These are phyloP conservation scores for Actinia tenebrosa DNA, from an alignment of 64 coral and sea anemone genomes.

Conservation along the genomic window DNA sequence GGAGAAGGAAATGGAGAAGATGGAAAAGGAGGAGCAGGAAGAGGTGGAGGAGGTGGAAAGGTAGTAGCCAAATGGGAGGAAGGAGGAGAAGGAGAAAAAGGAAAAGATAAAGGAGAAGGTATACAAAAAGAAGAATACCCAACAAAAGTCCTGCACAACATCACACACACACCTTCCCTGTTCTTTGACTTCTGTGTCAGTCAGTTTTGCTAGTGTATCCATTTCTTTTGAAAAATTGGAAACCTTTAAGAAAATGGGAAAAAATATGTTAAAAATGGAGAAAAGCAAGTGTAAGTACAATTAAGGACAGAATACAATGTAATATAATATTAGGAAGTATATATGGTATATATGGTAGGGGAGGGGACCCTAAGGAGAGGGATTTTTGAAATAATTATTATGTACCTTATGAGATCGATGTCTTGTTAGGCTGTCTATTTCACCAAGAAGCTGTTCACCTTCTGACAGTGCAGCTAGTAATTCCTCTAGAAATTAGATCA, in stretches of 20 bases:
- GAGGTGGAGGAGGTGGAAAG: too few relatives aligned
- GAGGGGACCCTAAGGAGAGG: neutral
- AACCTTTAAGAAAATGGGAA: constrained; percentile 3
- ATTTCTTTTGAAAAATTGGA: constrained; percentile 75
- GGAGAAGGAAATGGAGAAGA: neutral
- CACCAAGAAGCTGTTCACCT: constrained; percentile 70
- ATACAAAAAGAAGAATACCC: too few relatives aligned
- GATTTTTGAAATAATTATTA: neutral
- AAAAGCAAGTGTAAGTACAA: neutral
- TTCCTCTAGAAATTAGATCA: constrained; percentile 46
- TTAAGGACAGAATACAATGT: neutral
- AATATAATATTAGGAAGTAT: neutral
- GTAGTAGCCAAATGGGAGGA: too few relatives aligned
- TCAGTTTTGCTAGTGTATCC: constrained; percentile 49
- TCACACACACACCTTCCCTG: constrained; percentile 55
- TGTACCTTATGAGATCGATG: constrained; percentile 55
- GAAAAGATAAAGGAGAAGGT: too few relatives aligned
- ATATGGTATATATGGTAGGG: neutral
- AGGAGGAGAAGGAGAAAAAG: too few relatives aligned
- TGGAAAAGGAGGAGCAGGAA: too few relatives aligned
- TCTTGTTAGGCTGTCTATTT: constrained; percentile 57
- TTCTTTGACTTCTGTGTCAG: constrained; percentile 55
- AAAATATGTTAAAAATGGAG: neutral
- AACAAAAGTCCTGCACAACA: neutral
- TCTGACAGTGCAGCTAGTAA: constrained; percentile 49